These are phyloP conservation scores for Motacilla tschutschensis DNA, from an alignment of 2,113 vertebrate species.

Conservation along the genomic window DNA sequence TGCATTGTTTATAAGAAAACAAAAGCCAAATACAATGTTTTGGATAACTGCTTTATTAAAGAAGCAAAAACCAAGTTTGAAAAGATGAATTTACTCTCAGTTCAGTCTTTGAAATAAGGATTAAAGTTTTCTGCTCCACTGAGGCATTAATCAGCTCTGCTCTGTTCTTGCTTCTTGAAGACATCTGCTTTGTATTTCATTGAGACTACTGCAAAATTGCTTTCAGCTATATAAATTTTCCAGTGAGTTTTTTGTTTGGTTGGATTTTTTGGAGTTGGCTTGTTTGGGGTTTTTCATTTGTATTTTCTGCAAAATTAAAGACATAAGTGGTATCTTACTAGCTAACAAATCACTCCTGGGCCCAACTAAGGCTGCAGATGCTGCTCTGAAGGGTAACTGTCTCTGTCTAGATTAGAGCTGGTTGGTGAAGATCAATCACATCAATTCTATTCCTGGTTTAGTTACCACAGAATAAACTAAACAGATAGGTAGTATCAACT, in stretches of 20 bases:
- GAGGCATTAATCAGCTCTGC: not conserved
- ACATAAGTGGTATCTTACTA: not conserved
- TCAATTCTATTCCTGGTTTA: not conserved
- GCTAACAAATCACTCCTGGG: not conserved
- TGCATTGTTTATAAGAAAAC: not conserved
- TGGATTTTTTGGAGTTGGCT: not conserved
- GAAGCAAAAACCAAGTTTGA: not conserved
- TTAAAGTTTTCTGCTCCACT: not conserved
- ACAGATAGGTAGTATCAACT: not conserved
- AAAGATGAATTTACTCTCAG: not conserved
- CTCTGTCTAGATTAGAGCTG: not conserved
- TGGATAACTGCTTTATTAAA: not conserved
- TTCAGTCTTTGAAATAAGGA: not conserved
- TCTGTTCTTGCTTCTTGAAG: not conserved
- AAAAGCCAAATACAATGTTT: not conserved
- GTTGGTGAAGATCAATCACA: not conserved
- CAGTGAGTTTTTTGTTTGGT: not conserved
- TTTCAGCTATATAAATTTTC: not conserved
- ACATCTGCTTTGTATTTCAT: constrained; percentile 7
- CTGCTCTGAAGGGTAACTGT: not conserved
- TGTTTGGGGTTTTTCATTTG: not conserved
- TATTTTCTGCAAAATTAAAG: not conserved
- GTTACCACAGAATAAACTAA: not conserved
- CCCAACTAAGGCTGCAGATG: not conserved
- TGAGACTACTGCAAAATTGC: not conserved